A percentile compares a stretch with the other conserved stretches of the same genome.
Evolutionary conservation across 1,140 invertebrate species (phyloP).

Genomic region (Metopolophium dirhodum): DNA sequence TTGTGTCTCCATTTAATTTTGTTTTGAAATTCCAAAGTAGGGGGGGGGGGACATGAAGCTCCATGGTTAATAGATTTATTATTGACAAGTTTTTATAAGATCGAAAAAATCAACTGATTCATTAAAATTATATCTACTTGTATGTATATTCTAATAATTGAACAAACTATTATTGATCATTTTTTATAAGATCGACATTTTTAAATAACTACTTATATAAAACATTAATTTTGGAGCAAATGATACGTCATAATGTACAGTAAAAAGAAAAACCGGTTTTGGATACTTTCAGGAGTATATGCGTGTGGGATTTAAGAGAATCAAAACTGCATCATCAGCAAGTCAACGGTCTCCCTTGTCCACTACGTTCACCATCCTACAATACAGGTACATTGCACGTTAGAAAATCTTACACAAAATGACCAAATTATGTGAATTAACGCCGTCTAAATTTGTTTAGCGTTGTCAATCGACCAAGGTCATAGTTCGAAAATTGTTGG

Average conservation of each 20-base stretch:
- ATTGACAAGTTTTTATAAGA: too few species aligned
- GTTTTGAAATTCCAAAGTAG: too few species aligned
- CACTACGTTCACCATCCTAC: conserved; percentile 27
- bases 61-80: too few species aligned
- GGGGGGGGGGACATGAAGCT: too few species aligned
- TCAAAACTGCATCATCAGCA: neutral
- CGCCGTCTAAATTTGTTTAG: neutral
- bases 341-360: neutral
- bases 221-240: too few species aligned
- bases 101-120: too few species aligned
- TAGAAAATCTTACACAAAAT: neutral
- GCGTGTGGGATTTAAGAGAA: conserved; percentile 48
- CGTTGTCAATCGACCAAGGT: neutral
- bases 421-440: neutral
- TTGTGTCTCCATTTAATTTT: too few species aligned
- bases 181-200: too few species aligned
- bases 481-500: conserved; percentile 23
- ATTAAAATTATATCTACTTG: too few species aligned
- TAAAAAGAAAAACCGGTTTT: neutral
- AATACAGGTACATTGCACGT: neutral
- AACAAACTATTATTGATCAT: too few species aligned
- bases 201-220: too few species aligned
- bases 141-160: too few species aligned
- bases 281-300: conserved; percentile 11
- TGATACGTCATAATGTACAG: neutral